Percentiles rank a stretch among this genome's conserved stretches.
Evolutionary conservation across 2,113 vertebrate species (phyloP).

Genomic region (Cercocebus atys): DNA sequence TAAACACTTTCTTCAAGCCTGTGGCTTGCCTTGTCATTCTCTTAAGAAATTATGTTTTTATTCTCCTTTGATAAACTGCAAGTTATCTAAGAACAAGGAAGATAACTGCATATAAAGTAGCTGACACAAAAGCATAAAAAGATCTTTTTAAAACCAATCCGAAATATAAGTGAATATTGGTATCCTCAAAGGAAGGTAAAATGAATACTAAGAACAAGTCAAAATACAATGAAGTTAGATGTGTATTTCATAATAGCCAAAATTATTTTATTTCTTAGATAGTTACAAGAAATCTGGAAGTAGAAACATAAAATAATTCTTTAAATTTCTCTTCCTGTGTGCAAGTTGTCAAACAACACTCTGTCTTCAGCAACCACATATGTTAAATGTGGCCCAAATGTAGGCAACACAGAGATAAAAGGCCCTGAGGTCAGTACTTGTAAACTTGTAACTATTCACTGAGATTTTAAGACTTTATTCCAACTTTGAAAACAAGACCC

Average conservation of each 20-base stretch:
- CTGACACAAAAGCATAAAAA: not conserved
- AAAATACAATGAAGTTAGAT: not conserved
- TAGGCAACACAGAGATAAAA: constrained; percentile 55
- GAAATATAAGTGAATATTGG: not conserved
- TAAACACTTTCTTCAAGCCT: not conserved
- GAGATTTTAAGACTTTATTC: constrained; percentile 42
- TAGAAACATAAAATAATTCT: not conserved
- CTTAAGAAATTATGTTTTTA: constrained; percentile 3
- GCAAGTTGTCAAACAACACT: not conserved
- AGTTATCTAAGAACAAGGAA: not conserved
- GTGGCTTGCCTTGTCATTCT: not conserved
- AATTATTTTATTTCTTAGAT: constrained; percentile 19
- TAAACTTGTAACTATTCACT: constrained; percentile 41
- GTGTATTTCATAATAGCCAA: not conserved
- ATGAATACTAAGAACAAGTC: not conserved
- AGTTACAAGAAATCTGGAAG: not conserved
- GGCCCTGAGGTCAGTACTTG: not conserved
- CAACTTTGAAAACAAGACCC: constrained; percentile 41
- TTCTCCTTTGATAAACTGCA: not conserved
- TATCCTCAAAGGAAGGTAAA: not conserved
- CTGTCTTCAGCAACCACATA: not conserved
- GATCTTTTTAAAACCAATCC: not conserved
- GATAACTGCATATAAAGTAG: not conserved
- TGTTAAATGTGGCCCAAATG: not conserved
- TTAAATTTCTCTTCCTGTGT: not conserved